Conservation (phyloP, 1,140 invertebrate genomes). For the Ladona fulva region DNA sequence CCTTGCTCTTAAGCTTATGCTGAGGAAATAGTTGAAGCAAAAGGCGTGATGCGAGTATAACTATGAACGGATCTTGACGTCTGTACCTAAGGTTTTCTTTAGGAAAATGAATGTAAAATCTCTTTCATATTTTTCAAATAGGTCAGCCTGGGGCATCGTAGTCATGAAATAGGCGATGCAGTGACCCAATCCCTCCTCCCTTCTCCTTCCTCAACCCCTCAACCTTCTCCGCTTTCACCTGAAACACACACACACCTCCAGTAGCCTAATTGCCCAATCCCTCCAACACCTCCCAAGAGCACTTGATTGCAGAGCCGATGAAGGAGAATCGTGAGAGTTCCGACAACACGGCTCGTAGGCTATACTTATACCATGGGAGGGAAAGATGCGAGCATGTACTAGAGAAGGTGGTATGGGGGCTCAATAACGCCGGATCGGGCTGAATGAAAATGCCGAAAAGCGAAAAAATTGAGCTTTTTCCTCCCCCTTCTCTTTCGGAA, state of each 20-base stretch:
- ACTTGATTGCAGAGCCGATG: background rate
- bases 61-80: too few relatives aligned
- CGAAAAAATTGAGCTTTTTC: background rate
- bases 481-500: background rate
- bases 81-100: too few relatives aligned
- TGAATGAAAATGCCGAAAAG: background rate
- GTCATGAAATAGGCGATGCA: too few relatives aligned
- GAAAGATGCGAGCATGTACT: background rate
- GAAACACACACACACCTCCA: background rate
- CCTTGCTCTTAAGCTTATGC: too few relatives aligned
- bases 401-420: background rate
- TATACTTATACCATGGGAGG: background rate
- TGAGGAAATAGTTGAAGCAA: too few relatives aligned
- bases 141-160: too few relatives aligned
- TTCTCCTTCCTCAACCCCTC: too few relatives aligned
- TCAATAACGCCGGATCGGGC: background rate
- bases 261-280: constrained; percentile 4
- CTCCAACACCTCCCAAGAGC: background rate
- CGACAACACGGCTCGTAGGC: background rate
- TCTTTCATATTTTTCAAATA: too few relatives aligned
- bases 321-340: background rate
- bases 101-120: too few relatives aligned
- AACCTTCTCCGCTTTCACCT: too few relatives aligned
- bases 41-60: too few relatives aligned
- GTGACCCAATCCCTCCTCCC: too few relatives aligned